Evolutionary conservation across 1,140 invertebrate species (phyloP).

Genomic region (Zelostemma sp.): DNA sequence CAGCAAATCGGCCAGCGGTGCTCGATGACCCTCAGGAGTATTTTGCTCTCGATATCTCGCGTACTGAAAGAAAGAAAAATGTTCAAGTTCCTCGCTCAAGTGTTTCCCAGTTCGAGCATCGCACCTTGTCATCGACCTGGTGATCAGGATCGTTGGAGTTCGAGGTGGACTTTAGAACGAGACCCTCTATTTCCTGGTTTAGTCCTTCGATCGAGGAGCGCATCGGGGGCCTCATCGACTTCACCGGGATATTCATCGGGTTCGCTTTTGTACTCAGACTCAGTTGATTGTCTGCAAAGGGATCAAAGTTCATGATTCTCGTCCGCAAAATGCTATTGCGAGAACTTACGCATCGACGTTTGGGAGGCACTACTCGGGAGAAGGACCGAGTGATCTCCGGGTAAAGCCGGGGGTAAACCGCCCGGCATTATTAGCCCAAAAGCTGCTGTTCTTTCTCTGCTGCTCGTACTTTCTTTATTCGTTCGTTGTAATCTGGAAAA

Average conservation of each 20-base stretch:
- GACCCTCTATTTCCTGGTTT: slow-evolving; percentile 85
- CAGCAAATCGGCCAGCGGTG: slow-evolving; percentile 83
- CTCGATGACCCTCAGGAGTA: slow-evolving; percentile 88
- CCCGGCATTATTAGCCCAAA: slow-evolving; percentile 69
- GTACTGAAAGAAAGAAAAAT: slow-evolving; percentile 51
- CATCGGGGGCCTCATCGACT: slow-evolving; percentile 76
- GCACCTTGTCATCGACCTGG: slow-evolving; percentile 65
- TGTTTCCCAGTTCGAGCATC: slow-evolving; percentile 1
- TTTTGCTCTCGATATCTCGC: slow-evolving; percentile 69
- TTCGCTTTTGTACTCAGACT: slow-evolving; percentile 70
- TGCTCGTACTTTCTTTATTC: slow-evolving; percentile 68
- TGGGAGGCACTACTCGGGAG: slow-evolving; percentile 68
- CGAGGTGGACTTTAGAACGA: slow-evolving; percentile 71
- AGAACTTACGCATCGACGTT: slow-evolving; percentile 61
- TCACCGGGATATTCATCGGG: slow-evolving; percentile 73
- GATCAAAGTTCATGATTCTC: not conserved
- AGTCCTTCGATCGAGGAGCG: slow-evolving; percentile 87
- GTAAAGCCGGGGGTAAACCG: slow-evolving; percentile 65
- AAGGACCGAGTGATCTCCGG: slow-evolving; percentile 66
- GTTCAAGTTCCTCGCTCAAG: not conserved
- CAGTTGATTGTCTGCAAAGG: slow-evolving; percentile 63
- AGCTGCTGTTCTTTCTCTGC: slow-evolving; percentile 68
- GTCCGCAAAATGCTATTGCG: not conserved
- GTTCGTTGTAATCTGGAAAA: slow-evolving; percentile 65
- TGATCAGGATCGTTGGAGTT: slow-evolving; percentile 65